Evolutionary conservation across 2,113 vertebrate genomes (phyloP).

Genomic region (Puntigrus tetrazona): DNA sequence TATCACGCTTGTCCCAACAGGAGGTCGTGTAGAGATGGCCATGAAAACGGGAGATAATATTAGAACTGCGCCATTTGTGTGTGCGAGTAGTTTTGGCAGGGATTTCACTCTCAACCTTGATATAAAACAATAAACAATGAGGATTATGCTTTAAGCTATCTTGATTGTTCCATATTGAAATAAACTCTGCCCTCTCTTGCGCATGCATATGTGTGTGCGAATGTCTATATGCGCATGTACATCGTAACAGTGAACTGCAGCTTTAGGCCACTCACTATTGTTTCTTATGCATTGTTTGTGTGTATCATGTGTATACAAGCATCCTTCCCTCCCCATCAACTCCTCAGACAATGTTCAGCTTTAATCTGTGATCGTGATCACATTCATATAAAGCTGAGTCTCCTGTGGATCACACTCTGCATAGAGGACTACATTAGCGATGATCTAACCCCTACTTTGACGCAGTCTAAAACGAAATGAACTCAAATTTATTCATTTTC

Average conservation of each 20-base stretch:
- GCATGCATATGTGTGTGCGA: conserved; percentile 39
- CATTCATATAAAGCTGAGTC: not conserved
- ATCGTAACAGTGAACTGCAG: not conserved
- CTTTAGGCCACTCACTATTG: not conserved
- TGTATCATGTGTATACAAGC: conserved; percentile 25
- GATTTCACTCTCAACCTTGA: conserved; percentile 38
- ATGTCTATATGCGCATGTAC: conserved; percentile 10
- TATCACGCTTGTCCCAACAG: not conserved
- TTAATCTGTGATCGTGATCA: not conserved
- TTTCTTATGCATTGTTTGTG: not conserved
- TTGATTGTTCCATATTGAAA: conserved; percentile 29
- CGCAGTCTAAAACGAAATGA: not conserved
- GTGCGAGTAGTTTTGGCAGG: conserved; percentile 26
- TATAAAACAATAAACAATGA: conserved; percentile 52
- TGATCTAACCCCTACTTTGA: conserved; percentile 4
- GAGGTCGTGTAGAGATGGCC: conserved; percentile 30
- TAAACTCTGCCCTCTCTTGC: conserved; percentile 7
- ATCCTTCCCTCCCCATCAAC: not conserved
- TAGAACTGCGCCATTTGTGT: not conserved
- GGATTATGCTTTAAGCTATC: conserved; percentile 23
- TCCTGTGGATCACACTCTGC: conserved; percentile 21
- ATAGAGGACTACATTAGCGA: conserved; percentile 37
- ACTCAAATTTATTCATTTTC: too few relatives aligned
- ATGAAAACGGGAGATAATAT: conserved; percentile 34
- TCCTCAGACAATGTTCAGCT: not conserved